A percentile compares a stretch with the other conserved stretches of the same genome.
Evolutionary conservation across 2,888 invertebrate genomes (phyloP).

Genomic region (Eudemis profundana): DNA sequence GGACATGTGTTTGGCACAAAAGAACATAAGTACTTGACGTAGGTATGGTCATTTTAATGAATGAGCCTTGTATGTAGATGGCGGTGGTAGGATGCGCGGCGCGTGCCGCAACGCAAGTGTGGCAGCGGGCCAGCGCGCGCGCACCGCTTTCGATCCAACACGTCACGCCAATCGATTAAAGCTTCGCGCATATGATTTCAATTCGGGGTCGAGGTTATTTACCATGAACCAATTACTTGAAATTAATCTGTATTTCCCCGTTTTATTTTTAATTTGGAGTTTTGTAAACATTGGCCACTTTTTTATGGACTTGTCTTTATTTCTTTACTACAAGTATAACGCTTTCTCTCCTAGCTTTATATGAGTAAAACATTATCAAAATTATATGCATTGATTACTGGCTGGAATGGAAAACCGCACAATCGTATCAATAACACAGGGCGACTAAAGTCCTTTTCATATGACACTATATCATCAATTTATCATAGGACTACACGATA

Average conservation of each 20-base stretch:
- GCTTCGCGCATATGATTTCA: constrained; percentile 7
- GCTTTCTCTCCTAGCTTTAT: too few species aligned
- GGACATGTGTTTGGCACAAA: constrained; percentile 1
- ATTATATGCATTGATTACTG: too few species aligned
- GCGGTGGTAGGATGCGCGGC: constrained; percentile 48
- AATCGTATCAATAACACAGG: too few species aligned
- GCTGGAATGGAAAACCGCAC: too few species aligned
- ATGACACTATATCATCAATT: too few species aligned
- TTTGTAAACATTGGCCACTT: too few species aligned
- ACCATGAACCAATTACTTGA: not conserved
- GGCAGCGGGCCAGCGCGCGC: constrained; percentile 51
- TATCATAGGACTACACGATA: too few species aligned
- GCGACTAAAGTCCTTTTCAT: too few species aligned
- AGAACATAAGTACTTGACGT: not conserved
- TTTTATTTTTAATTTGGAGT: not conserved
- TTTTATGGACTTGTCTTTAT: too few species aligned
- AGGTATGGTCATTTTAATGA: constrained; percentile 19
- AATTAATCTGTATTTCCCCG: not conserved
- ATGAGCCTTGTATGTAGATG: constrained; percentile 25
- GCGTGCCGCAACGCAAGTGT: constrained; percentile 51
- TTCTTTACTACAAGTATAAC: too few species aligned
- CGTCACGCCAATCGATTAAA: constrained; percentile 12
- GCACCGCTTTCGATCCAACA: constrained; percentile 31
- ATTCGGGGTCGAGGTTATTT: constrained; percentile 5
- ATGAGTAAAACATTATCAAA: too few species aligned